Percentiles rank a stretch among this genome's conserved stretches.
phyloP scores from a whole-genome alignment of 2,797 vertebrate genomes.

The Epinephelus awoara region DNA sequence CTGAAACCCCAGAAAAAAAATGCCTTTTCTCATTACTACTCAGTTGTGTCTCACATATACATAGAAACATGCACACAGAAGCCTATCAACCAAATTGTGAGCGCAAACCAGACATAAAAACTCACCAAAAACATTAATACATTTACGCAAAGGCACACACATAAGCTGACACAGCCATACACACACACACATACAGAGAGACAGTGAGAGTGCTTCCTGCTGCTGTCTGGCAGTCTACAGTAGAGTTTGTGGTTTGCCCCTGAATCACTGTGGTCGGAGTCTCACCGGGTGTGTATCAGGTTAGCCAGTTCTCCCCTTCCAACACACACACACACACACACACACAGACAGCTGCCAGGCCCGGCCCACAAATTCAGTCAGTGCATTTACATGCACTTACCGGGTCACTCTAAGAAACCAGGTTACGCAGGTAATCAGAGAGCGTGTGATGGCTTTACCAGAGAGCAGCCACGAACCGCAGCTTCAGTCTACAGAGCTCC shows the following conservation, averaged over 20 bases:
- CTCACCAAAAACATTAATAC: background rate
- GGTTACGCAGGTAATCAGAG: conserved; percentile 40
- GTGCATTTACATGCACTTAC: conserved; percentile 5
- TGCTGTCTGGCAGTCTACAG: conserved; percentile 58
- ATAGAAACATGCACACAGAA: background rate
- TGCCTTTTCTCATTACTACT: background rate
- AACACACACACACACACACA: conserved; percentile 35
- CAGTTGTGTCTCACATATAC: background rate
- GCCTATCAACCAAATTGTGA: background rate
- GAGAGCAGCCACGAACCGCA: conserved; percentile 24
- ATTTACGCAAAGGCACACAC: background rate
- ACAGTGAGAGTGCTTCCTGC: conserved; percentile 54
- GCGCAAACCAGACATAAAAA: background rate
- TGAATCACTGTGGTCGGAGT: conserved; percentile 62
- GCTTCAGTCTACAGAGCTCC: conserved; percentile 3
- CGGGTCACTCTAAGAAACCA: conserved; percentile 38
- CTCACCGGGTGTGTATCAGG: conserved; percentile 57
- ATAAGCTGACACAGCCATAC: background rate
- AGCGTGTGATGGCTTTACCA: conserved; percentile 45
- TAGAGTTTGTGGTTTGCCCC: conserved; percentile 59
- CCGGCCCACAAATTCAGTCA: conserved; percentile 16
- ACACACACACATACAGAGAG: conserved; percentile 14
- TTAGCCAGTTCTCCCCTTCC: conserved; percentile 49
- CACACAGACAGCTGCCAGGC: conserved; percentile 28
- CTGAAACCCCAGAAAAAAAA: background rate